Evolutionary conservation across 23 tunicate species (phyloP), one percentile per base, ranked within the genome.

Genomic region (Halocynthia roretzi): DNA sequence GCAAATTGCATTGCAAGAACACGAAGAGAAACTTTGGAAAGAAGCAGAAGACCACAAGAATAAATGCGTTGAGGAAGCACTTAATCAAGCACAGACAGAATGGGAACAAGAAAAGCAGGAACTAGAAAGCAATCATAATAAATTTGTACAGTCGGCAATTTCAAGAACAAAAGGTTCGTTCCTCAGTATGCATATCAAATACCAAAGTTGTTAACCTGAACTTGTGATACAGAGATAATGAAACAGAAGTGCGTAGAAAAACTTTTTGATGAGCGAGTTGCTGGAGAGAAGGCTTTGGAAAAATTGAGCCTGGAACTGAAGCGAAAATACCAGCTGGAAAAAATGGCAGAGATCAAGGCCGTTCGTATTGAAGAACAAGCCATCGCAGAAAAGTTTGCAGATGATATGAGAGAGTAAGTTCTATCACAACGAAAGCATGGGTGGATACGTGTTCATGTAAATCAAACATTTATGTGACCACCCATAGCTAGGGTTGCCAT

Each of bases 31-130:
- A 58, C 75, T 68, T 52, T 89, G 96, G 96, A 55, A 84, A 75
- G 82, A 89, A 52, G 96, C 96, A 5, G 89, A 89, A 60, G 50
- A 20, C 50, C 83, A 89, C 65, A 89, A 89, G 55, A 76, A 83
- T 68, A 55, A 84, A 75, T 89, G 96, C 64, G 96, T 89, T 14
- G 78, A 80, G 8, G 76, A 80, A n/a, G 88, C 85, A 5, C 55
- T 89, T 5, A 48, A 74, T 7, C 63, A 61, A 14, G 96, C 85
- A 23, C 66, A 68, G 15, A 31, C n/a, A 17, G 73, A 51, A 68
- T 69, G 75, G 9, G 76, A 62, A 18, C 51, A 75, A 63, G 18
- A 44, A 0, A 22, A 84, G 19, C 54, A 61, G 23, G 71, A 80
- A 14, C 14, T 83, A 68, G 18, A 75, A 54, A 53, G 71, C 8